These are phyloP conservation scores for Anarrhichthys ocellatus DNA, from an alignment of 2,113 vertebrate genomes.

Conservation along the genomic window DNA sequence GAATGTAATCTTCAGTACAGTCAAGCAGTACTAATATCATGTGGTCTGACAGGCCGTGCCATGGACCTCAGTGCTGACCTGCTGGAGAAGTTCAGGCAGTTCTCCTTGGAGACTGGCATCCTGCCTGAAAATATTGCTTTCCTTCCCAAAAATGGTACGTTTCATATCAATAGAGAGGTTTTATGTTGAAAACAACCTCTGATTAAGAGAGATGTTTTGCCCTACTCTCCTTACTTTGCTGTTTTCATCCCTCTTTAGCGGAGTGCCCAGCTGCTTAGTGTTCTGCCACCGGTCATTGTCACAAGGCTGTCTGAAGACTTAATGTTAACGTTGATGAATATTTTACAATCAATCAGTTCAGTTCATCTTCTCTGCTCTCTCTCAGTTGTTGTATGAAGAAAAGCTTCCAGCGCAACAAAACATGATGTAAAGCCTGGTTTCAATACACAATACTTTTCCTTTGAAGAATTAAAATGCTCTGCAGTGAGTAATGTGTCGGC, in stretches of 20 bases:
- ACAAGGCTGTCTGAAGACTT: not conserved
- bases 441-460: not conserved
- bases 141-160: slow-evolving; percentile 83
- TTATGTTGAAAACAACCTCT: not conserved
- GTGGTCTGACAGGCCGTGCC: slow-evolving; percentile 58
- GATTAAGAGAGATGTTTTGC: not conserved
- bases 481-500: not conserved
- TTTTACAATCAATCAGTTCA: not conserved
- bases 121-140: slow-evolving; percentile 80
- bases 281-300: not conserved
- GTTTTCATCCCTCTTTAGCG: slow-evolving; percentile 36
- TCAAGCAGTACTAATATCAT: not conserved
- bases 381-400: not conserved
- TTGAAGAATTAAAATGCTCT: not conserved
- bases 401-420: not conserved
- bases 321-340: not conserved
- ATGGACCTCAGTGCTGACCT: slow-evolving; percentile 72
- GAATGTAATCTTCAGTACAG: not conserved
- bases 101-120: slow-evolving; percentile 82
- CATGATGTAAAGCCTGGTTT: not conserved
- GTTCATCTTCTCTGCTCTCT: slow-evolving; percentile 8
- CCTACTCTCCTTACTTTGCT: not conserved
- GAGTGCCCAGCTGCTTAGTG: slow-evolving; percentile 71
- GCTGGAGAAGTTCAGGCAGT: slow-evolving; percentile 82
- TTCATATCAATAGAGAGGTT: not conserved